Percentiles rank a stretch among this genome's conserved stretches.
Conservation (phyloP, 1,140 invertebrate genomes). For the Aphis gossypii region DNA sequence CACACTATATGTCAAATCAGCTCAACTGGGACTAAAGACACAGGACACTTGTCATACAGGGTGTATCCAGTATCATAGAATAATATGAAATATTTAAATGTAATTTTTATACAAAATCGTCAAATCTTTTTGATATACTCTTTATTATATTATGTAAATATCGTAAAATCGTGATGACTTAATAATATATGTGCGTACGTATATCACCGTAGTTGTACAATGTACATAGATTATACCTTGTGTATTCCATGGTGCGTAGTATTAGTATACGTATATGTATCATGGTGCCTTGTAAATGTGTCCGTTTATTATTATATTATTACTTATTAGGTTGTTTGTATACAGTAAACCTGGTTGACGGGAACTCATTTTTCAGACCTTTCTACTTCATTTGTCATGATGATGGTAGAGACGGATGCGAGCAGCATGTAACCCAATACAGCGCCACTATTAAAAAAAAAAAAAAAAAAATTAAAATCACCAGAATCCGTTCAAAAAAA, state of each 20-base stretch:
- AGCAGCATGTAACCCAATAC: neutral
- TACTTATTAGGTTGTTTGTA: neutral
- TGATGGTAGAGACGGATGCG: neutral
- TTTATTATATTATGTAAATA: neutral
- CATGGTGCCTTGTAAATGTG: neutral
- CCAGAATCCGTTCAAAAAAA: neutral
- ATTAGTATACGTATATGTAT: neutral
- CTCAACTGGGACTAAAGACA: neutral
- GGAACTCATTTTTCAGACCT: slow-evolving; percentile 37
- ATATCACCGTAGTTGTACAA: neutral
- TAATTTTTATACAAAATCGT: neutral
- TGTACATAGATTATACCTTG: neutral
- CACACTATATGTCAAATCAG: neutral
- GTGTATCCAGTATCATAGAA: neutral
- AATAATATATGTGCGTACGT: neutral
- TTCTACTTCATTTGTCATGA: slow-evolving; percentile 46
- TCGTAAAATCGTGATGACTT: neutral
- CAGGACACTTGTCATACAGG: neutral
- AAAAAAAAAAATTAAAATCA: neutral
- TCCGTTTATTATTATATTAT: neutral
- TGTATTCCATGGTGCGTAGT: neutral
- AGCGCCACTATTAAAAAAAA: neutral
- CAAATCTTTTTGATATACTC: neutral
- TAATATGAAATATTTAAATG: neutral
- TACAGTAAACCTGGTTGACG: neutral